Percentiles rank a stretch among this genome's conserved stretches.
phyloP scores from a whole-genome alignment of 2,888 invertebrate species.

The Bombylius major region DNA sequence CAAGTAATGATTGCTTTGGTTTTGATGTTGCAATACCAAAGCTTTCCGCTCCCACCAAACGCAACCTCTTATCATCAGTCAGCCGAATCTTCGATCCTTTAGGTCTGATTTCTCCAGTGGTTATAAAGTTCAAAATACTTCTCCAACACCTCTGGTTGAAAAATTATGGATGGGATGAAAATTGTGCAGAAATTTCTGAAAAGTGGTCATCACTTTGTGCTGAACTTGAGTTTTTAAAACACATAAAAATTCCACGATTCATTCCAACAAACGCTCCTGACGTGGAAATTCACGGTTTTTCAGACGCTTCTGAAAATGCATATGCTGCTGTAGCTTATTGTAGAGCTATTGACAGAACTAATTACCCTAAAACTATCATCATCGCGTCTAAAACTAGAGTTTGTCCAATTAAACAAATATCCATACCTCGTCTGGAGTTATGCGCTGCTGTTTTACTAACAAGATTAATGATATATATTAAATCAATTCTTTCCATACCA shows the following conservation, averaged over 20 bases:
- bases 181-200: neutral
- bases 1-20: neutral
- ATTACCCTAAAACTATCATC: neutral
- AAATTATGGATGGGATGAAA: neutral
- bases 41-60: no score
- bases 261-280: no score
- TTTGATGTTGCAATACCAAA: neutral
- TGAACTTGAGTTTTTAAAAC: no score
- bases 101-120: neutral
- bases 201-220: neutral
- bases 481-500: neutral
- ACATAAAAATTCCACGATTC: no score
- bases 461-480: conserved; percentile 1
- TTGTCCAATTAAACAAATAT: conserved; percentile 7
- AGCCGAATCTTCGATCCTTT: neutral
- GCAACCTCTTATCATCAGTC: neutral
- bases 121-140: neutral
- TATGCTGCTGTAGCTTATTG: neutral
- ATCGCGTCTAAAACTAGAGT: conserved; percentile 10
- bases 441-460: conserved; percentile 10
- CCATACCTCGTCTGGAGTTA: conserved; percentile 13
- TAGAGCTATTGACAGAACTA: neutral
- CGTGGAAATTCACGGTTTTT: neutral
- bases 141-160: neutral
- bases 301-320: neutral